Evolutionary conservation across 2,888 invertebrate species (phyloP).

Genomic region (Venustoraphidia nigricollis): DNA sequence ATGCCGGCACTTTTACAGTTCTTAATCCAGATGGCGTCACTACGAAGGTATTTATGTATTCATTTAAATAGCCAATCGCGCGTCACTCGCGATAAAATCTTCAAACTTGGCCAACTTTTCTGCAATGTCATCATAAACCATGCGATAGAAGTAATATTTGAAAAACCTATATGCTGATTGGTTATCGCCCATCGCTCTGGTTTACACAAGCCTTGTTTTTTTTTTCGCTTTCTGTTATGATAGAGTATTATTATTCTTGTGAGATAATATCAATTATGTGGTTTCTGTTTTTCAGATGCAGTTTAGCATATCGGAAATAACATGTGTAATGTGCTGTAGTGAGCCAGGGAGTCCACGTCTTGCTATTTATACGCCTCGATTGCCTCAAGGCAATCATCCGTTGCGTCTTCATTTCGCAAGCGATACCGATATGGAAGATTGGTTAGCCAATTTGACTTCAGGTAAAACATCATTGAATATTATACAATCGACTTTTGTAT

Average conservation of each 20-base stretch:
- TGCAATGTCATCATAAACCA: no score
- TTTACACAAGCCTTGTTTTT: constrained; percentile 7
- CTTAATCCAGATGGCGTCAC: constrained; percentile 63
- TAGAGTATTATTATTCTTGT: no score
- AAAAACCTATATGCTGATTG: no score
- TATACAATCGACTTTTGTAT: no score
- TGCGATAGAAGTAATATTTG: no score
- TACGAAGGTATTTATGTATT: constrained; percentile 41
- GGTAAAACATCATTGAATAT: constrained; percentile 19
- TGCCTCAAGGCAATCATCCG: constrained; percentile 31
- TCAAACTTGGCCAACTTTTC: no score
- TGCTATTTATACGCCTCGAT: constrained; percentile 54
- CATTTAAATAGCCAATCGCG: no score
- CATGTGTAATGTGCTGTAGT: constrained; percentile 59
- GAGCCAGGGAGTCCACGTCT: constrained; percentile 67
- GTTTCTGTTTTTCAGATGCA: constrained; percentile 32
- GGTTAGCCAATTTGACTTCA: constrained; percentile 67
- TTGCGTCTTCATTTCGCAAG: constrained; percentile 64
- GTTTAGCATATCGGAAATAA: constrained; percentile 61
- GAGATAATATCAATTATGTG: no score
- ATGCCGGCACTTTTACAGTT: constrained; percentile 58
- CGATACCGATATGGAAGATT: constrained; percentile 78
- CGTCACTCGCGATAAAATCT: no score
- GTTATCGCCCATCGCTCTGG: no score
- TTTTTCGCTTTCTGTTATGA: no score